Conservation (phyloP, 1,140 invertebrate species). For the Drosophila malerkotliana region DNA sequence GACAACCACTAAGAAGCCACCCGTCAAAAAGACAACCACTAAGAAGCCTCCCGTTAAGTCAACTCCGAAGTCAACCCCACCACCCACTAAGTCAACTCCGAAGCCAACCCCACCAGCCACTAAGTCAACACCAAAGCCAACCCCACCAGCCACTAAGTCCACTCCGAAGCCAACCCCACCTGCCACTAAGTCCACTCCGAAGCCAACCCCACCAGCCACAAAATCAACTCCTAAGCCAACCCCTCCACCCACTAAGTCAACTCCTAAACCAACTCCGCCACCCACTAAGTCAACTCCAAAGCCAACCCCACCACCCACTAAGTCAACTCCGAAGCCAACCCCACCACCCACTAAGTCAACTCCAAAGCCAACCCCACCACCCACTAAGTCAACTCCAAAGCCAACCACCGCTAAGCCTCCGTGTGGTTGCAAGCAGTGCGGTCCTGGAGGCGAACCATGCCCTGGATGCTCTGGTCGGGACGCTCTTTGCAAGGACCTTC, state of each 20-base stretch:
- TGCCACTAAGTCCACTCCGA: neutral
- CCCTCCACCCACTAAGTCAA: neutral
- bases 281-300: neutral
- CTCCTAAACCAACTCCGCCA: neutral
- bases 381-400: neutral
- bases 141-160: neutral
- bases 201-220: neutral
- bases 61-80: no score
- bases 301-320: neutral
- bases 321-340: neutral
- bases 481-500: neutral
- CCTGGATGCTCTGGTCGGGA: neutral
- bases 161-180: no score
- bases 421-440: neutral
- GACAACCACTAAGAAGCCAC: neutral
- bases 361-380: neutral
- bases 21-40: neutral
- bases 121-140: neutral
- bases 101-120: neutral
- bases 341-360: neutral
- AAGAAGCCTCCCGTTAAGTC: neutral
- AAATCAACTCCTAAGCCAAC: neutral
- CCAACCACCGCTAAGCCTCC: neutral
- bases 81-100: neutral
- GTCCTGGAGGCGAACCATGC: conserved; percentile 15